These are phyloP conservation scores for Micoletzkya japonica DNA, from an alignment of 2,888 invertebrate genomes.

Conservation along the genomic window DNA sequence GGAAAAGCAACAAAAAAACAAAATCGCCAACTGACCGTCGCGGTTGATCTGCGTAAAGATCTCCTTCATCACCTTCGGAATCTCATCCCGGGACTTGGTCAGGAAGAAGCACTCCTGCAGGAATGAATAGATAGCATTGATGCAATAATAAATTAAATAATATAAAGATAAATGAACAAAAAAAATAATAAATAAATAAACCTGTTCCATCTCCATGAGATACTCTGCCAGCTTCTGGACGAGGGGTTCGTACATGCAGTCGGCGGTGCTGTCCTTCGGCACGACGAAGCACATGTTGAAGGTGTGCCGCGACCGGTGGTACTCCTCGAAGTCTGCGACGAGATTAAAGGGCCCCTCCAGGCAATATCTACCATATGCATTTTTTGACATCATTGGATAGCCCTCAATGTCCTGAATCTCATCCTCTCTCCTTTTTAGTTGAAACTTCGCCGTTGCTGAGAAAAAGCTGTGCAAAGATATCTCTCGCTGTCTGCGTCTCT, in stretches of 20 bases:
- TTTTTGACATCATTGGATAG: no score
- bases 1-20: no score
- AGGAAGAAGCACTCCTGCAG: slow-evolving; percentile 46
- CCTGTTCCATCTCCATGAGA: slow-evolving; percentile 56
- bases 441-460: no score
- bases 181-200: slow-evolving; percentile 4
- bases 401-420: no score
- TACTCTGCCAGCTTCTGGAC: slow-evolving; percentile 62
- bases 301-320: slow-evolving; percentile 42
- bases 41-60: slow-evolving; percentile 51
- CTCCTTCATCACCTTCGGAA: slow-evolving; percentile 45
- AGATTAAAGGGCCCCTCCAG: no score
- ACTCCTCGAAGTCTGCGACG: slow-evolving; percentile 23
- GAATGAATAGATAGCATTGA: not conserved
- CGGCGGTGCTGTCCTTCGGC: slow-evolving; percentile 39
- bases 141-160: not conserved
- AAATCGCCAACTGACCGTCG: slow-evolving; percentile 39
- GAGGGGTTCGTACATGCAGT: slow-evolving; percentile 61
- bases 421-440: no score
- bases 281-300: slow-evolving; percentile 63
- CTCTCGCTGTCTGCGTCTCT: no score
- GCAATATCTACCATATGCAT: no score
- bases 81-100: slow-evolving; percentile 35
- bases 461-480: no score
- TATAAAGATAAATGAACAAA: not conserved